Evolutionary conservation across 2,888 invertebrate genomes (phyloP).

Genomic region (Apamea anceps): DNA sequence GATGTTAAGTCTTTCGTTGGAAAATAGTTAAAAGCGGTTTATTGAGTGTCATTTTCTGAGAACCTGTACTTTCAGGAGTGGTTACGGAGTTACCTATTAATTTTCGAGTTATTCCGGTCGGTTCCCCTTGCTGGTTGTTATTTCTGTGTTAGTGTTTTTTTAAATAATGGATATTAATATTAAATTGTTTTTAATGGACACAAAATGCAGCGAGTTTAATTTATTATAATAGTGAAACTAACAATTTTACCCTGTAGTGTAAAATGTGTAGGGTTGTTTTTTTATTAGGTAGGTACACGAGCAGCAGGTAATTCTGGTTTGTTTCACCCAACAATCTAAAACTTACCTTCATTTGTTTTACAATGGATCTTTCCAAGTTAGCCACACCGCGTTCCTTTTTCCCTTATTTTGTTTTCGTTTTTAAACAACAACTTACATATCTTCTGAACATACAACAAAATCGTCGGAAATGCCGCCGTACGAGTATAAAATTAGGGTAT

Average conservation of each 20-base stretch:
- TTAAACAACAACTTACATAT: conserved; percentile 4
- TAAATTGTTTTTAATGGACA: background rate
- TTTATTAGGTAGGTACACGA: background rate
- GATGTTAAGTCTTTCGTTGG: conserved; percentile 1
- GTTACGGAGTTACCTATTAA: background rate
- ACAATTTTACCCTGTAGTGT: background rate
- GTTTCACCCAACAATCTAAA: background rate
- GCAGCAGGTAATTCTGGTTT: too few species aligned
- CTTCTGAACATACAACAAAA: conserved; percentile 31
- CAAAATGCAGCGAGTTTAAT: too few species aligned
- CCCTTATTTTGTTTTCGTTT: background rate
- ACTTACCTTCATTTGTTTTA: background rate
- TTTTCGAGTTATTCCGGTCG: background rate
- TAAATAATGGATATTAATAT: background rate
- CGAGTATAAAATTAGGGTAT: conserved; percentile 51
- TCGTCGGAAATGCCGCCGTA: conserved; percentile 32
- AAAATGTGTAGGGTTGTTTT: background rate
- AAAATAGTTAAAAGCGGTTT: background rate
- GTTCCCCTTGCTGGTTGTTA: too few species aligned
- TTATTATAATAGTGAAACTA: too few species aligned
- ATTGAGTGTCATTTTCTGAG: background rate
- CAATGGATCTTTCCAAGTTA: background rate
- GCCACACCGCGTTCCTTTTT: background rate
- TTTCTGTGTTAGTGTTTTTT: background rate
- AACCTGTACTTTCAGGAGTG: background rate